Evolutionary conservation across 1,140 invertebrate genomes (phyloP), one percentile per base, ranked within the genome.

Genomic region (Steinernema khuongi): DNA sequence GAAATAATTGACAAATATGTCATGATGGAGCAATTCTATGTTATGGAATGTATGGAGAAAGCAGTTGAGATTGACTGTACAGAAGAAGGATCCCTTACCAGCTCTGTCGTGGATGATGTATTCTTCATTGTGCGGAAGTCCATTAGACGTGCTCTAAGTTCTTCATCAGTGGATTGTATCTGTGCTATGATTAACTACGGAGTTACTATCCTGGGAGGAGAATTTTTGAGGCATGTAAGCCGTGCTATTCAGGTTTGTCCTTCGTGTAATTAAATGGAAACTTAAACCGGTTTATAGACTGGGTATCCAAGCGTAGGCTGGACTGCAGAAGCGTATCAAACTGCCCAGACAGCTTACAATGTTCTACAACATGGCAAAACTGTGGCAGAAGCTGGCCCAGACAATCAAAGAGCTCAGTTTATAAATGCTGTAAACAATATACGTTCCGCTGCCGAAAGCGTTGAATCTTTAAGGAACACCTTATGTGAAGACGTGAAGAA

Each of bases 101-200:
- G 94, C 0, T 95, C 92, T 79, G 91, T 99, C 88, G 91, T 99
- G 0, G 96, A 99, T 86, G 95, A 99, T 88, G 91, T 96, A 1
- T 98, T 98, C 86, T 99, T 95, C 85, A 95, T 99, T 77, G 90
- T 97, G 0, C 92, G 94, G 79, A 98, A 99, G 88, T 94, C 93
- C 83, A 91, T 97, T 33, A 90, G 92, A 81, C 90, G 96, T 73
- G 91, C 93, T 19, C 89, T 95, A 68, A 91, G 91, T 4, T 95
- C 91, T 81, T 91, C 91, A 79, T 97, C 92, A 84, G 89, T 97
- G 60, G 95, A 99, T 86, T 95, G 94, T 41, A 91, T 94, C 60
- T 98, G 96, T 88, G 94, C 94, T 31, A 93, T 97, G 80, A 90
- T 99, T 1, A 99, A 99, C 86, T 94, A 96, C 87, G 92, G 92